Evolutionary conservation across 2,113 vertebrate genomes (phyloP), one percentile per base, ranked within the genome.

Genomic region (Equus przewalskii): DNA sequence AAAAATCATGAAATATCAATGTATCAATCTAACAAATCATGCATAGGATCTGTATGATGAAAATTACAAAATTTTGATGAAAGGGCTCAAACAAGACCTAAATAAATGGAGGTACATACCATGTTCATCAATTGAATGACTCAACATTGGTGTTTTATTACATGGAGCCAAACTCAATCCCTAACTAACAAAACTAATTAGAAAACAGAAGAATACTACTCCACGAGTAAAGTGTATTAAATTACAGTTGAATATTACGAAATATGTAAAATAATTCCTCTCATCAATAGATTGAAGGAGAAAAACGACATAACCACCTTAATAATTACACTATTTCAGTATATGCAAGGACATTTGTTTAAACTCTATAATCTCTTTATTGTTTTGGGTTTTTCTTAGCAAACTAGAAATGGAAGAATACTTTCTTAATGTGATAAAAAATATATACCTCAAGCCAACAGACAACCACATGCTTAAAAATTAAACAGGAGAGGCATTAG

Each of bases 391-490:
- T 87, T 73, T 93, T 56, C 72, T 90, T 67, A 94, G 15, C 15
- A 92, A 83, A 60, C 33, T 51, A 81, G 33, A 91, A 89, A 88
- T 41, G 51, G 62, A 69, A 89, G 14, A 92, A 65, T 51, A 81
- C 18, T 82, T 84, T 87, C 7, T 80, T 60, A 83, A 72, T 33
- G 49, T 62, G 36, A 62, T 79, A 49, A 46, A 82, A 12, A 92
- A 94, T 62, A 89, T 30, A 75, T 8, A 96, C 76, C 22, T 69
- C 51, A 85, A 89, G 70, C 44, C 46, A 91, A 84, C 2, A 56
- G 85, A 1, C 62, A 95, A 91, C 8, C 18, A 86, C 64, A 72
- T 79, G 19, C 22, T 96, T 91, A 94, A 93, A 95, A 96, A 51
- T 96, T 80, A 86, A 93, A 88, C 0, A 83, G 19, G 36, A 73